Percentiles rank a stretch among this genome's conserved stretches.
These are phyloP conservation scores for Nomada fabriciana DNA, from an alignment of 2,888 invertebrate genomes.

Conservation along the genomic window DNA sequence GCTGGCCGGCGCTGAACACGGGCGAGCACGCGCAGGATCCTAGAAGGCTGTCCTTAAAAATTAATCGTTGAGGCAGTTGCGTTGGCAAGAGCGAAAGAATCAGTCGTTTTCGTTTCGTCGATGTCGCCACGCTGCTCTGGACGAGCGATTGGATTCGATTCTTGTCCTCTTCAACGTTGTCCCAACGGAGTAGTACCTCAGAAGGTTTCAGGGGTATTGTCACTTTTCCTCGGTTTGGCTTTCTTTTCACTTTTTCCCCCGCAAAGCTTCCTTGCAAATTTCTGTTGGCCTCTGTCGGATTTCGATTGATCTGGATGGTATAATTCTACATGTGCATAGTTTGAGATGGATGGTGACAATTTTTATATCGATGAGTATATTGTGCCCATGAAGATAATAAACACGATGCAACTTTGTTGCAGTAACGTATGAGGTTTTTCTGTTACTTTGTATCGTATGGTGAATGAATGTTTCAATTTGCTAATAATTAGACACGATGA, in stretches of 20 bases:
- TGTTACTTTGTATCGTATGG: too few relatives aligned
- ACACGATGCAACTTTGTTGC: not conserved
- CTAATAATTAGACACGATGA: too few relatives aligned
- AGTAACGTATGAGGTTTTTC: too few relatives aligned
- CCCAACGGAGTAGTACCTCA: not conserved
- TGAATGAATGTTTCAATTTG: too few relatives aligned
- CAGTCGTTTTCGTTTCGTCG: slow-evolving; percentile 66
- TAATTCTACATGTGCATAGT: too few relatives aligned
- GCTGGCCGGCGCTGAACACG: slow-evolving; percentile 24
- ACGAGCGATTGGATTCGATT: slow-evolving; percentile 1
- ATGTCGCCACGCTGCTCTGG: slow-evolving; percentile 45
- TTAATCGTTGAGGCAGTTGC: slow-evolving; percentile 82
- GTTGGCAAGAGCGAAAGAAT: slow-evolving; percentile 81
- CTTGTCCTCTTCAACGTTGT: not conserved
- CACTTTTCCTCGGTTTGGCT: not conserved
- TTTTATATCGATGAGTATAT: not conserved
- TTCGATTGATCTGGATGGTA: too few relatives aligned
- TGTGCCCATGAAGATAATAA: not conserved
- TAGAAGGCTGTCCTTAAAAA: slow-evolving; percentile 72
- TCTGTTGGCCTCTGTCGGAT: not conserved
- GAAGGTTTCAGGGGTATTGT: not conserved
- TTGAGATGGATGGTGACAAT: too few relatives aligned
- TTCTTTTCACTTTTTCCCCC: not conserved
- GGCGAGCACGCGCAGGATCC: slow-evolving; percentile 29
- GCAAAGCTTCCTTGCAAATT: not conserved